These are phyloP conservation scores for Macaria notata DNA, from an alignment of 2,888 invertebrate species.

Conservation along the genomic window DNA sequence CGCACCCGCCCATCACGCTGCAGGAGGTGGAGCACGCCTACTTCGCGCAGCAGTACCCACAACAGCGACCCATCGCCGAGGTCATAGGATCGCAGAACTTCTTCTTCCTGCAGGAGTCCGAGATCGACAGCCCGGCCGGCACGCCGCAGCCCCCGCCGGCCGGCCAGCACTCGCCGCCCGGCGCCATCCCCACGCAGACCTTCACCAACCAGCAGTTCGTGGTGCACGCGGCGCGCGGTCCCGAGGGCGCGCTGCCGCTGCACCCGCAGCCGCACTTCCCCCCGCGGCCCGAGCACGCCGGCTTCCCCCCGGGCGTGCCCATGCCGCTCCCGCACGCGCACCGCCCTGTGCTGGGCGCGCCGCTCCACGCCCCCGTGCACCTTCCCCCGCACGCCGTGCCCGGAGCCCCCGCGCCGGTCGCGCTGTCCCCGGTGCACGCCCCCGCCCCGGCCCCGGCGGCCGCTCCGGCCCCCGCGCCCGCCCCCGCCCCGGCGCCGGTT, in stretches of 20 bases:
- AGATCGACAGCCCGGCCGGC: constrained; percentile 89
- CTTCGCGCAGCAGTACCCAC: constrained; percentile 81
- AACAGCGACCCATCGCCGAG: constrained; percentile 86
- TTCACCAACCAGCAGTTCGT: constrained; percentile 92
- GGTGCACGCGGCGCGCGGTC: constrained; percentile 73
- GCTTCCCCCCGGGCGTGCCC: constrained; percentile 77
- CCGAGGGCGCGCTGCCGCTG: constrained; percentile 78
- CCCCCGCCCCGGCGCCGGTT: constrained; percentile 31
- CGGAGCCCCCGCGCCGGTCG: constrained; percentile 29
- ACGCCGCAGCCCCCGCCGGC: constrained; percentile 73
- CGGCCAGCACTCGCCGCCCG: constrained; percentile 69
- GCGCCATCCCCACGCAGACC: constrained; percentile 89
- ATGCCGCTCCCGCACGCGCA: constrained; percentile 35
- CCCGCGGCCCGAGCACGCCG: constrained; percentile 57
- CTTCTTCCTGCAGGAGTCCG: constrained; percentile 94
- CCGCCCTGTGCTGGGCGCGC: constrained; percentile 45
- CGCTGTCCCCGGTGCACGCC: constrained; percentile 32
- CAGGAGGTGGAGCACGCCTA: constrained; percentile 85
- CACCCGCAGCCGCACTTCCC: constrained; percentile 80
- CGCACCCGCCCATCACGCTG: constrained; percentile 81
- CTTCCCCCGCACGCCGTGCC: constrained; percentile 36
- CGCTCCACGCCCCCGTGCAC: constrained; percentile 21
- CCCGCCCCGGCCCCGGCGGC: constrained; percentile 30
- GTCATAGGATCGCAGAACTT: constrained; percentile 90
- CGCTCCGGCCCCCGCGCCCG: constrained; percentile 43